Percentiles rank a stretch among this genome's conserved stretches.
These are phyloP conservation scores for Hemibagrus guttatus DNA, from an alignment of 2,797 vertebrate genomes.

Conservation along the genomic window DNA sequence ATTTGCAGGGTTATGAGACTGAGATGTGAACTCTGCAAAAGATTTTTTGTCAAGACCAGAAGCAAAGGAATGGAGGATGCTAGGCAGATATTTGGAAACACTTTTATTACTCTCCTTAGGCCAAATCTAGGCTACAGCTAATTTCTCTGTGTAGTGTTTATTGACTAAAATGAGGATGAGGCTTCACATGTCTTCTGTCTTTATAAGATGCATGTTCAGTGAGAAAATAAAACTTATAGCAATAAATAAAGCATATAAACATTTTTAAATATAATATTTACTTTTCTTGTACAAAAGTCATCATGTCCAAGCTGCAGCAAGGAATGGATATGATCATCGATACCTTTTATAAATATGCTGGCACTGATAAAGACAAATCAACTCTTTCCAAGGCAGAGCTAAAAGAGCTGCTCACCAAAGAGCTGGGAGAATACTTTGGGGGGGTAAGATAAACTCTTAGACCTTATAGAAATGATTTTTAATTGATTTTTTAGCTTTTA, in stretches of 20 bases:
- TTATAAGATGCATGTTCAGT: not conserved
- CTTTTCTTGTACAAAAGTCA: conserved; percentile 10
- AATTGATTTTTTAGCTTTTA: no score
- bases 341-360: conserved; percentile 60
- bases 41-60: not conserved
- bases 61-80: not conserved
- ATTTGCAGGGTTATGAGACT: not conserved
- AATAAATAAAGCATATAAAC: not conserved
- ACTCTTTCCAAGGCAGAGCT: no score
- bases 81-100: not conserved
- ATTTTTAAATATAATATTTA: no score
- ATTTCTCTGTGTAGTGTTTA: no score
- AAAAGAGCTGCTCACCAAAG: no score
- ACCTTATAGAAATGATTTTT: no score
- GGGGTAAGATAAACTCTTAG: no score
- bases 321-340: not conserved
- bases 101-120: not conserved
- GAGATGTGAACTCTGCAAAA: not conserved
- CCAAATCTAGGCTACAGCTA: no score
- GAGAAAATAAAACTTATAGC: not conserved
- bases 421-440: no score
- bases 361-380: conserved; percentile 27
- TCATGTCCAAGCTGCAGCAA: fast-evolving
- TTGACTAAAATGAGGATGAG: not conserved
- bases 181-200: not conserved